Evolutionary conservation across 2,888 invertebrate genomes (phyloP).

Genomic region (Orthosia gothica): DNA sequence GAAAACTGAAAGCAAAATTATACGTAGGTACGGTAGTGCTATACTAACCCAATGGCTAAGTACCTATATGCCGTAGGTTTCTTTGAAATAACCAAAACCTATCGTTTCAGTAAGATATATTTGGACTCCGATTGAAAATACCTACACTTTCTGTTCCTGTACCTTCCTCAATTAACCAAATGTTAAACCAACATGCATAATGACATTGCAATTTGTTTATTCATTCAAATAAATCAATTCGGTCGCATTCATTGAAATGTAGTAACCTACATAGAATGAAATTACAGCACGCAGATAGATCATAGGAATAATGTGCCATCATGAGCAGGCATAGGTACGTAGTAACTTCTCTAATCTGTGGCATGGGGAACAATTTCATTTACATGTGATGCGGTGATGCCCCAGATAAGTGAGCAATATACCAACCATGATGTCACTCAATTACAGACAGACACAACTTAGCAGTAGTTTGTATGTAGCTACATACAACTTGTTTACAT

Average conservation of each 20-base stretch:
- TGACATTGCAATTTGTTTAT: conserved; percentile 9
- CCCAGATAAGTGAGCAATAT: conserved; percentile 33
- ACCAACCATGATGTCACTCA: conserved; percentile 53
- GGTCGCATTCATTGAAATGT: conserved; percentile 27
- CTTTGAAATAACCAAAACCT: not conserved
- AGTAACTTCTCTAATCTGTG: too few species aligned
- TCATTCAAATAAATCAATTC: too few species aligned
- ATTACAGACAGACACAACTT: conserved; percentile 30
- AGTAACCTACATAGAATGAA: not conserved
- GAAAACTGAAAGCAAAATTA: not conserved
- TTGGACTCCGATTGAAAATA: not conserved
- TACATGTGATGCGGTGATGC: conserved; percentile 15
- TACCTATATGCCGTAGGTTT: not conserved
- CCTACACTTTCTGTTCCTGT: not conserved
- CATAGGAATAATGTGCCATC: conserved; percentile 32
- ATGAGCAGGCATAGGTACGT: too few species aligned
- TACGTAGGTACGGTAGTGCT: too few species aligned
- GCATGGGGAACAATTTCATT: conserved; percentile 48
- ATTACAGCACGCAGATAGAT: conserved; percentile 15
- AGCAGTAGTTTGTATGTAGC: not conserved
- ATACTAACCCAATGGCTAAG: too few species aligned
- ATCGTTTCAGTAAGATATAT: not conserved
- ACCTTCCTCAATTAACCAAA: not conserved
- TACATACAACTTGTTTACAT: conserved; percentile 1
- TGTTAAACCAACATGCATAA: not conserved